Percentiles rank a stretch among this genome's conserved stretches.
Evolutionary conservation across 2,113 vertebrate species (phyloP).

Genomic region (Phyllostomus discolor): DNA sequence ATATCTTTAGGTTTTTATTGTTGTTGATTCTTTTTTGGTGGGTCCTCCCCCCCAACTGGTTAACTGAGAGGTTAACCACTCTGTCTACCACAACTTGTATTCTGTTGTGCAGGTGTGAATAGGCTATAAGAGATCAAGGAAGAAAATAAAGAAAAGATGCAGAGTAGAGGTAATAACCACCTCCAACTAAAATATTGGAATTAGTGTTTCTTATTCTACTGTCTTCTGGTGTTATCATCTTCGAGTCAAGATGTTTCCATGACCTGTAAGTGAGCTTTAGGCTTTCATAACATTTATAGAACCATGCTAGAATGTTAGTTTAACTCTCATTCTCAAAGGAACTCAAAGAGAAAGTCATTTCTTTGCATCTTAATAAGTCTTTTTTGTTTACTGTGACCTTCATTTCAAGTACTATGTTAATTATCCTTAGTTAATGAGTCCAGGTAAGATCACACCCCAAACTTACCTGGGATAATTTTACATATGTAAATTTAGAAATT

Average conservation of each 20-base stretch:
- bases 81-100: too few relatives aligned
- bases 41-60: too few relatives aligned
- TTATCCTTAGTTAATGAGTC: conserved; percentile 32
- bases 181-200: neutral
- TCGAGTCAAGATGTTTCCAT: neutral
- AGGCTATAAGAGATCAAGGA: neutral
- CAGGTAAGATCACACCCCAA: neutral
- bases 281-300: neutral
- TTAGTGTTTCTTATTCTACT: neutral
- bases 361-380: conserved; percentile 26
- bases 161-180: neutral
- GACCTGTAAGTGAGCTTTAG: neutral
- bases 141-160: neutral
- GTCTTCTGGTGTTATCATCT: neutral
- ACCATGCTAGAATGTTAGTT: neutral
- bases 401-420: conserved; percentile 36
- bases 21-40: too few relatives aligned
- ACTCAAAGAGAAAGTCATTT: conserved; percentile 1
- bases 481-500: neutral
- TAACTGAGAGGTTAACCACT: too few relatives aligned
- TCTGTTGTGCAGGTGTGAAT: too few relatives aligned
- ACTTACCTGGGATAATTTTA: neutral
- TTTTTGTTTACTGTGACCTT: conserved; percentile 32
- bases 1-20: too few relatives aligned
- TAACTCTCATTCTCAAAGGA: neutral